phyloP scores from a whole-genome alignment of 1,140 invertebrate genomes.

The Orius laevigatus region DNA sequence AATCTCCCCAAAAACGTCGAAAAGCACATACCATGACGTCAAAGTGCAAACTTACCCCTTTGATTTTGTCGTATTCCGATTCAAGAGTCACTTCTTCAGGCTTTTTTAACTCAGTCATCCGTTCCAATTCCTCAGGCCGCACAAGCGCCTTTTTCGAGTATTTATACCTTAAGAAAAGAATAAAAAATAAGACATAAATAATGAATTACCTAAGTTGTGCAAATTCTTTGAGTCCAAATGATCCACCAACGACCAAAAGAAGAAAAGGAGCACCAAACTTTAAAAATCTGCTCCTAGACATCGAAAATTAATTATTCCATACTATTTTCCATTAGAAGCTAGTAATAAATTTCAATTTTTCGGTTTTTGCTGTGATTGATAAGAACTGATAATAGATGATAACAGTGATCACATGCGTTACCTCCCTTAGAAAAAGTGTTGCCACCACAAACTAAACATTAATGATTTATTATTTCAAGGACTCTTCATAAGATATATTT shows the following conservation, averaged over 20 bases:
- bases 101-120: constrained; percentile 48
- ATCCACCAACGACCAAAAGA: constrained; percentile 45
- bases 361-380: too few species aligned
- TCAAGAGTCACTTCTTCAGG: constrained; percentile 49
- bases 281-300: constrained; percentile 25
- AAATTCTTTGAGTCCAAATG: constrained; percentile 52
- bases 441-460: too few species aligned
- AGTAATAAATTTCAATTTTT: too few species aligned
- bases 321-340: too few species aligned
- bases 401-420: too few species aligned
- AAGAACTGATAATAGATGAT: too few species aligned
- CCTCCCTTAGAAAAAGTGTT: too few species aligned
- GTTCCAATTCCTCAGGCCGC: constrained; percentile 40
- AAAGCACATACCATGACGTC: too few species aligned
- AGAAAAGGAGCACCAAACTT: constrained; percentile 49
- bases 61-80: constrained; percentile 50
- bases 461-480: too few species aligned
- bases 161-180: constrained; percentile 37
- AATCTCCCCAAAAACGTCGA: too few species aligned
- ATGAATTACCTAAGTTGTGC: constrained; percentile 39
- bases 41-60: constrained; percentile 34
- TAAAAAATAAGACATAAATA: not conserved
- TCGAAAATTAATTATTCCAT: not conserved
- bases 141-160: constrained; percentile 42
- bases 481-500: too few species aligned